These are phyloP conservation scores for Dione juno DNA, from an alignment of 2,888 invertebrate genomes.

Conservation along the genomic window DNA sequence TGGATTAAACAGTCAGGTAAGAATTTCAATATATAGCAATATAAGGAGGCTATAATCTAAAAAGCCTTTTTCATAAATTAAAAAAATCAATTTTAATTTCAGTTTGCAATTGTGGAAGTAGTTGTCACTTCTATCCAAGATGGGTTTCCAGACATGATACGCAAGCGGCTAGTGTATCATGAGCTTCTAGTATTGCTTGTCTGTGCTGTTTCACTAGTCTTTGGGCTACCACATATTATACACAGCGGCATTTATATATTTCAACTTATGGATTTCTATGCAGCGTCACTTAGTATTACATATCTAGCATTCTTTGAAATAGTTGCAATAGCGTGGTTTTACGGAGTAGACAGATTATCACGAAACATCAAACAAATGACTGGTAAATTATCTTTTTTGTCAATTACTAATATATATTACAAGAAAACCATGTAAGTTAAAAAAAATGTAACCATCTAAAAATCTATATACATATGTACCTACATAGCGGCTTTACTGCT, in stretches of 20 bases:
- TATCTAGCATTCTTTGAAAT: constrained; percentile 97
- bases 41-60: no score
- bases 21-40: constrained; percentile 58
- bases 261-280: constrained; percentile 96
- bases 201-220: constrained; percentile 91
- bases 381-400: constrained; percentile 75
- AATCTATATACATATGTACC: not conserved
- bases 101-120: constrained; percentile 97
- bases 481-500: not conserved
- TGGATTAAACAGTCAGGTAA: constrained; percentile 91
- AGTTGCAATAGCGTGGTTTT: constrained; percentile 95
- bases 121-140: constrained; percentile 97
- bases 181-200: constrained; percentile 93
- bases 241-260: constrained; percentile 96
- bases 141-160: constrained; percentile 94
- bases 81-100: constrained; percentile 63
- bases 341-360: constrained; percentile 91
- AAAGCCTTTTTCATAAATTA: no score
- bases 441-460: not conserved
- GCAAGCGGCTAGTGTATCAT: constrained; percentile 91
- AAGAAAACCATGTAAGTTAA: not conserved
- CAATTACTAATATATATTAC: constrained; percentile 30
- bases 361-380: constrained; percentile 96
- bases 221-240: constrained; percentile 94
- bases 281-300: constrained; percentile 95